These are phyloP conservation scores for Pollimyrus isidori DNA, from an alignment of 2,113 vertebrate species.

Conservation along the genomic window DNA sequence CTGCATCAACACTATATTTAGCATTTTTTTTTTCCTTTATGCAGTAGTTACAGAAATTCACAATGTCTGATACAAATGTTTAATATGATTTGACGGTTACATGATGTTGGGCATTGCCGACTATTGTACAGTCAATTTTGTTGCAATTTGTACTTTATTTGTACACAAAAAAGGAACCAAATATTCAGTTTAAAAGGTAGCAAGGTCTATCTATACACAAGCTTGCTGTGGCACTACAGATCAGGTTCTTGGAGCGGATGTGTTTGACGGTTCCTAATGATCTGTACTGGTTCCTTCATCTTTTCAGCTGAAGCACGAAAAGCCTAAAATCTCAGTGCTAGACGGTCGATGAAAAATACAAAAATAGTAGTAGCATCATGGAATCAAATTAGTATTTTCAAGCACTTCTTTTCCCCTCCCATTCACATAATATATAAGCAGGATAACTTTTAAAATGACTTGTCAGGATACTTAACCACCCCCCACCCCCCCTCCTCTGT, in stretches of 20 bases:
- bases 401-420: slow-evolving; percentile 43
- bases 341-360: slow-evolving; percentile 60
- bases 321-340: slow-evolving; percentile 60
- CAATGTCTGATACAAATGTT: slow-evolving; percentile 79
- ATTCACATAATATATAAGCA: slow-evolving; percentile 15
- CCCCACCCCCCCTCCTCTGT: not conserved
- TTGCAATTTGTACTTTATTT: slow-evolving; percentile 39
- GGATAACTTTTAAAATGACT: slow-evolving; percentile 11
- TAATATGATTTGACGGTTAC: slow-evolving; percentile 68
- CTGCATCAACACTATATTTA: slow-evolving; percentile 64
- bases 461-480: not conserved
- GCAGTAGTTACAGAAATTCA: slow-evolving; percentile 79
- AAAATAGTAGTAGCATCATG: slow-evolving; percentile 74
- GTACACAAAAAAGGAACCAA: slow-evolving; percentile 44
- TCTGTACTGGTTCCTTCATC: slow-evolving; percentile 12
- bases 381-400: slow-evolving; percentile 58
- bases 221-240: slow-evolving; percentile 61
- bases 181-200: slow-evolving; percentile 32
- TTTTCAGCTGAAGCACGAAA: slow-evolving; percentile 12
- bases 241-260: slow-evolving; percentile 40
- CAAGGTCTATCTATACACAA: slow-evolving; percentile 50
- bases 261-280: slow-evolving; percentile 12
- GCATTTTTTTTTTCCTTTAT: slow-evolving; percentile 59
- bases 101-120: slow-evolving; percentile 55
- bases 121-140: slow-evolving; percentile 36